A percentile compares a stretch with the other conserved stretches of the same genome.
These are phyloP conservation scores for Allobates femoralis DNA, from an alignment of 2,797 vertebrate genomes.

Conservation along the genomic window DNA sequence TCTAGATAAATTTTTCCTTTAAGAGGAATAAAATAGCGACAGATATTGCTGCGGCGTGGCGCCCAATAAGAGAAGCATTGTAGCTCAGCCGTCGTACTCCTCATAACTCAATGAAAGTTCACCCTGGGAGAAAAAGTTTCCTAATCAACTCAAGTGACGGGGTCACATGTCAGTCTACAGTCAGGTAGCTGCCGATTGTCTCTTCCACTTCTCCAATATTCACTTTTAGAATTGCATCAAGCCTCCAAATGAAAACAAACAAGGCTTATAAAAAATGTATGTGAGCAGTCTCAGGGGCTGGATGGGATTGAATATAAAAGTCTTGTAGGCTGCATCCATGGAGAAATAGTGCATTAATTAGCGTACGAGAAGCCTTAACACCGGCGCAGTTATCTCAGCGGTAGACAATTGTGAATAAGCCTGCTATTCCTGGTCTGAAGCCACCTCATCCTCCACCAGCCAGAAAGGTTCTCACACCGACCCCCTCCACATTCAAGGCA, in stretches of 20 bases:
- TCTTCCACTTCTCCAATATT: not conserved
- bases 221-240: not conserved
- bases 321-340: not conserved
- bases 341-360: constrained; percentile 24
- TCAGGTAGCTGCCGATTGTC: not conserved
- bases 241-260: not conserved
- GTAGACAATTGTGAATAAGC: not conserved
- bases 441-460: constrained; percentile 7
- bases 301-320: constrained; percentile 8
- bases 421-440: constrained; percentile 14
- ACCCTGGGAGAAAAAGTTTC: no score
- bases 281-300: not conserved
- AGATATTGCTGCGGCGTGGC: no score
- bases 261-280: constrained; percentile 10
- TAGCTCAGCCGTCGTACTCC: no score
- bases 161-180: not conserved
- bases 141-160: no score
- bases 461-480: not conserved
- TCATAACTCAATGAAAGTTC: no score
- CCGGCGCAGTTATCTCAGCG: not conserved
- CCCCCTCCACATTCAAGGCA: not conserved
- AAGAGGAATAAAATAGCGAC: no score
- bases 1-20: no score
- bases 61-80: no score
- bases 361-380: no score